Conservation (phyloP, 2,888 invertebrate genomes). For the Fissipunctia ypsillon region DNA sequence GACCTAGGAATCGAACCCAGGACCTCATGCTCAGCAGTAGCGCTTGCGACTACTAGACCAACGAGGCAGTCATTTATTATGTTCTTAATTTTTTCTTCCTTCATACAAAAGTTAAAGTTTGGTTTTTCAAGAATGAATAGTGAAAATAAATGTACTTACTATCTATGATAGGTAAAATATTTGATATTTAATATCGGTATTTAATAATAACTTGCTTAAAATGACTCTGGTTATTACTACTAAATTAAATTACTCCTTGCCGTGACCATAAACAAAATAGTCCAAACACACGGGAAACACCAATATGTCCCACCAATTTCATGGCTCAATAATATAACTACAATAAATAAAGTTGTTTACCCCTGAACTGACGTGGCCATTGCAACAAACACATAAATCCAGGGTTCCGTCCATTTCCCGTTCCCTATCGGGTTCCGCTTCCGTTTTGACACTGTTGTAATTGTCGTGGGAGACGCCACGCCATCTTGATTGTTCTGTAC, state of each 20-base stretch:
- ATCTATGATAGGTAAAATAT: too few species aligned
- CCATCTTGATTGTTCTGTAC: conserved; percentile 72
- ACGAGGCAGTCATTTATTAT: too few species aligned
- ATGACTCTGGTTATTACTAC: background rate
- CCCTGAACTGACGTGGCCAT: conserved; percentile 59
- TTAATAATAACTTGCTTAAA: background rate
- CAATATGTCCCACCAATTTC: conserved; percentile 27
- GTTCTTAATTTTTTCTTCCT: too few species aligned
- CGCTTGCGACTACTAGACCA: too few species aligned
- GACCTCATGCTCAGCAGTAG: too few species aligned
- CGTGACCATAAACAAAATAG: conserved; percentile 7
- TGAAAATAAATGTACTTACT: too few species aligned
- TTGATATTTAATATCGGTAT: too few species aligned
- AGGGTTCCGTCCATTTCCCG: conserved; percentile 66
- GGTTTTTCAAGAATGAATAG: too few species aligned
- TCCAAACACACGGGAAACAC: conserved; percentile 18
- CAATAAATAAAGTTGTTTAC: conserved; percentile 65
- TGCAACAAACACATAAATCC: conserved; percentile 73
- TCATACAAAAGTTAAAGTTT: too few species aligned
- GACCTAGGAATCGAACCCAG: too few species aligned
- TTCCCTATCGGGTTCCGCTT: conserved; percentile 79
- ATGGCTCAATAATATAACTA: conserved; percentile 61
- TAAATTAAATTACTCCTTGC: conserved; percentile 2
- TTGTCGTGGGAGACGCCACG: conserved; percentile 81
- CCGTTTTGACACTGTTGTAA: conserved; percentile 85